These are phyloP conservation scores for Nothobranchius furzeri DNA, from an alignment of 2,113 vertebrate genomes.

Conservation along the genomic window DNA sequence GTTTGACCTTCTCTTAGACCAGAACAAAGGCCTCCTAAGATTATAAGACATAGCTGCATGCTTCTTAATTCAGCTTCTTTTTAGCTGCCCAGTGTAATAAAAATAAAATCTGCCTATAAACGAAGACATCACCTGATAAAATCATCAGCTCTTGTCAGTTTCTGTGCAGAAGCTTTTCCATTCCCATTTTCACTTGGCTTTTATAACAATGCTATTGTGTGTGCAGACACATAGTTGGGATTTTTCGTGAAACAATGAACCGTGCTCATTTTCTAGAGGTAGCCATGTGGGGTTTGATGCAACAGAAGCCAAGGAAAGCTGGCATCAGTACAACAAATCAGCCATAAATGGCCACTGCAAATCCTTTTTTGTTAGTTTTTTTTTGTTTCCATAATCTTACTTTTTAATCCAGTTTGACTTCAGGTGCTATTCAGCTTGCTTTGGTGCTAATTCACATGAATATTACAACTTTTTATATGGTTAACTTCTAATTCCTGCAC, in stretches of 20 bases:
- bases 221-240: background rate
- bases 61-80: conserved; percentile 17
- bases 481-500: background rate
- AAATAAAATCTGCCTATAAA: background rate
- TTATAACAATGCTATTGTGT: conserved; percentile 1
- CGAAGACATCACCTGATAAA: background rate
- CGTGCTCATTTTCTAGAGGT: background rate
- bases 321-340: background rate
- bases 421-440: background rate
- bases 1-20: conserved; percentile 52
- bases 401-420: background rate
- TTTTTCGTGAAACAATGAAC: background rate
- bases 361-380: background rate
- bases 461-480: background rate
- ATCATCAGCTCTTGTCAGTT: background rate
- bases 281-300: background rate
- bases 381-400: background rate
- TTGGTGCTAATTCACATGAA: no score
- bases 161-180: background rate
- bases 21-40: conserved; percentile 45
- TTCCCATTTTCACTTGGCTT: background rate
- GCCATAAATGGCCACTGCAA: background rate
- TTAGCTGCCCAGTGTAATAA: background rate
- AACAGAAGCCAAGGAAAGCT: background rate
- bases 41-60: conserved; percentile 24